A percentile compares a stretch with the other conserved stretches of the same genome.
Conservation (phyloP, 1,140 invertebrate species). For the Drosophila erecta region DNA sequence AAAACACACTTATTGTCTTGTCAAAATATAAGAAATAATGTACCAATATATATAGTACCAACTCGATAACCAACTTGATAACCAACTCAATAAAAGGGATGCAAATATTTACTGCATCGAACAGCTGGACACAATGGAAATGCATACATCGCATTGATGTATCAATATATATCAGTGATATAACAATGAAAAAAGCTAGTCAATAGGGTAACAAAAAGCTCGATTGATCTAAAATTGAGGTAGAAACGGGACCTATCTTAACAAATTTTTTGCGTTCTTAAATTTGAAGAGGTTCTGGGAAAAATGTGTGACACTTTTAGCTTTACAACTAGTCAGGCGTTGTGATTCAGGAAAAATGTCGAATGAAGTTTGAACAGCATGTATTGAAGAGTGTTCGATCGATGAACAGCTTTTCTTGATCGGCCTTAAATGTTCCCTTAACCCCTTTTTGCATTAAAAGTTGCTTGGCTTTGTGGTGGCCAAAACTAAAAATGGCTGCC, state of each 20-base stretch:
- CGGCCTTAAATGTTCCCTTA: neutral
- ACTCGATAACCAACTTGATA: no score
- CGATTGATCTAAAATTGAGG: slow-evolving; percentile 5
- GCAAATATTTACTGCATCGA: neutral
- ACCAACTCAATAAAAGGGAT: neutral
- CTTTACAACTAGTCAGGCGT: no score
- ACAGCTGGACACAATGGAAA: slow-evolving; percentile 15
- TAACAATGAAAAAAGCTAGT: neutral
- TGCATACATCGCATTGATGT: slow-evolving; percentile 1
- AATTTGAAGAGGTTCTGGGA: neutral
- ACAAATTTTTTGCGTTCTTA: neutral
- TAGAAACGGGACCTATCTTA: slow-evolving; percentile 1
- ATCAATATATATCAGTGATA: neutral
- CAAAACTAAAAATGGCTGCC: slow-evolving; percentile 43
- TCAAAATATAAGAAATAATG: neutral
- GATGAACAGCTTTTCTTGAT: neutral
- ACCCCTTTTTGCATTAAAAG: neutral
- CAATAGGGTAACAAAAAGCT: slow-evolving; percentile 3
- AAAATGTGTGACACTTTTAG: neutral
- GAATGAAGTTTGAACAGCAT: no score
- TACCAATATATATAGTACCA: no score
- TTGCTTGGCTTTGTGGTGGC: slow-evolving; percentile 23
- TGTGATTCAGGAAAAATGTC: neutral
- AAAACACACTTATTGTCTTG: no score
- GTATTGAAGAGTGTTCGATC: neutral